Evolutionary conservation across 2,888 invertebrate species (phyloP), one percentile per base, ranked within the genome.

Genomic region (Alviniconcha strummeri): DNA sequence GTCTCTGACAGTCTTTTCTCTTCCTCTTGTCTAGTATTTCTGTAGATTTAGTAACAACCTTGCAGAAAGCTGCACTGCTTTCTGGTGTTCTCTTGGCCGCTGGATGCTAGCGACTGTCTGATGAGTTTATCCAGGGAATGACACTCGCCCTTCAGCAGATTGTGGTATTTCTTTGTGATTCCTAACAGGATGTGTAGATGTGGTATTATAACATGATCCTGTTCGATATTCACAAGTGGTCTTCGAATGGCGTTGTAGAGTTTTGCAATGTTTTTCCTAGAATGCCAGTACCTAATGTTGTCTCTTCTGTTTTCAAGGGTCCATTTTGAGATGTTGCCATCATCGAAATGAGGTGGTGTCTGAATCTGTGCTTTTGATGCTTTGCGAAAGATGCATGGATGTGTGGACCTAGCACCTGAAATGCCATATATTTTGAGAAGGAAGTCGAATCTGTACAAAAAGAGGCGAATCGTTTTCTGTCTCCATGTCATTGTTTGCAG

Each of bases 111-210:
- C n/a, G 71, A 17, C 17, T 71, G 15, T 8, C 15, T 5, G 17
- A 71, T 71, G 8, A 71, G 17, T 71, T 71, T n/a, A 71, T 71
- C 71, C 5, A 71, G 17, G 17, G 5, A 71, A 19, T 71, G 71
- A 71, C 71, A 71, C 8, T 71, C 19, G 19, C 5, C 19, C 19
- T 71, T n/a, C 17, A 71, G 71, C 17, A 71, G n/a, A n/a, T 5
- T n/a, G n/a, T 71, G n/a, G 2, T 71, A 5, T 71, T 71, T 71
- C 17, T 71, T 71, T 19, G 71, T 71, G 71, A 71, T 71, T 8
- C 71, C 71, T 17, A 71, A n/a, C 71, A 71, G 19, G 13, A 71
- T 19, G 71, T 71, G 71, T n/a, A 71, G 71, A 19, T 71, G n/a
- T 17, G 71, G 71, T 71, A 5, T 8, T 4, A n/a, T n/a, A 71